A percentile compares a stretch with the other conserved stretches of the same genome.
Conservation (phyloP, 2,797 vertebrate genomes). For the Melanotaenia boesemani region DNA sequence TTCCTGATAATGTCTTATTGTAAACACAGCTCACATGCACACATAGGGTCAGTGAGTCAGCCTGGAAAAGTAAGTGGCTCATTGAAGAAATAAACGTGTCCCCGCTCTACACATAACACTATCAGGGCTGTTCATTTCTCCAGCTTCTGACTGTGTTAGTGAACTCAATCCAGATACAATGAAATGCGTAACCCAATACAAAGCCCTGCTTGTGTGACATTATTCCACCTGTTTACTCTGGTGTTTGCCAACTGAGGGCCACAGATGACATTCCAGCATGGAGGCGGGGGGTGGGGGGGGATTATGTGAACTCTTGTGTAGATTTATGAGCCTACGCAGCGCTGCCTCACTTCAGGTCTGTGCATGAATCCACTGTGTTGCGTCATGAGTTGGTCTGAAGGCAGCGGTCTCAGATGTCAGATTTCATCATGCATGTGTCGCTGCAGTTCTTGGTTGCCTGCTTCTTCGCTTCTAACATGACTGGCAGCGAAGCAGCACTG, state of each 20-base stretch:
- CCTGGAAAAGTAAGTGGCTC: neutral
- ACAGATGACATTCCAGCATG: conserved; percentile 60
- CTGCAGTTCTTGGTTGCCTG: conserved; percentile 17
- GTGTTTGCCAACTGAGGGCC: conserved; percentile 18
- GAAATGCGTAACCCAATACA: conserved; percentile 2
- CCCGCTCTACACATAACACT: conserved; percentile 17
- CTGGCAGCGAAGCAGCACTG: conserved; percentile 7
- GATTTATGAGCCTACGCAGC: conserved; percentile 28
- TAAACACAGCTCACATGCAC: conserved; percentile 5
- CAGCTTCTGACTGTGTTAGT: neutral
- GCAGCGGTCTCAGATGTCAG: conserved; percentile 36
- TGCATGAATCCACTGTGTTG: neutral
- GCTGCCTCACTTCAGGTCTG: conserved; percentile 2
- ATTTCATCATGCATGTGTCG: conserved; percentile 6
- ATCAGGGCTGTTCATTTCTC: conserved; percentile 13
- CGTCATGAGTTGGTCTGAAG: conserved; percentile 11
- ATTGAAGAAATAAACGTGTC: conserved; percentile 9
- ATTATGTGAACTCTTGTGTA: conserved; percentile 49
- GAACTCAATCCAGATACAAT: neutral
- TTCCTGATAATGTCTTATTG: conserved; percentile 12
- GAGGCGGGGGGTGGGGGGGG: conserved; percentile 41
- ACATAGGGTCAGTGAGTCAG: conserved; percentile 6
- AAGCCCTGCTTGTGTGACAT: conserved; percentile 35
- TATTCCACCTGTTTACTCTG: conserved; percentile 62
- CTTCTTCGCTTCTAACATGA: conserved; percentile 6